phyloP scores from a whole-genome alignment of 2,797 vertebrate species.

The Pitangus sulphuratus region DNA sequence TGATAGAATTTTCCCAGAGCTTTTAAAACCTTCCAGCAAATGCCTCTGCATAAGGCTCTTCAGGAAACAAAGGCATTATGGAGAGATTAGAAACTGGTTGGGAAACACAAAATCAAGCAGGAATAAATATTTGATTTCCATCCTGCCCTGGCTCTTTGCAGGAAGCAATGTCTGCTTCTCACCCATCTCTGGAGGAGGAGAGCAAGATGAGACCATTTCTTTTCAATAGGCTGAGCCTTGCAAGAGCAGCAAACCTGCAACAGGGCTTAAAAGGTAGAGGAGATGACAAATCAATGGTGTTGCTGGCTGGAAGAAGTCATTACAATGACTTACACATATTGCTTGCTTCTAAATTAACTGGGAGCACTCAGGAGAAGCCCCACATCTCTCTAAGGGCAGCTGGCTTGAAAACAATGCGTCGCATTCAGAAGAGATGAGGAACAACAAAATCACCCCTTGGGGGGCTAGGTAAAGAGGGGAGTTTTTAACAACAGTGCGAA shows the following conservation, averaged over 20 bases:
- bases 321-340: not conserved
- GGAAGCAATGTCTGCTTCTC: not conserved
- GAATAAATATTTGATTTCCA: constrained; percentile 63
- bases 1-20: not conserved
- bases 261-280: not conserved
- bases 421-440: not conserved
- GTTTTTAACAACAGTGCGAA: fast-evolving
- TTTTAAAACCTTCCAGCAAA: constrained; percentile 18
- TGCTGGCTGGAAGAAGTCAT: constrained; percentile 28
- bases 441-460: not conserved
- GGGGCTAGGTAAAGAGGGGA: not conserved
- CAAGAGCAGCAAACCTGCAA: not conserved
- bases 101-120: constrained; percentile 8
- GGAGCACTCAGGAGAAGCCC: not conserved
- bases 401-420: not conserved
- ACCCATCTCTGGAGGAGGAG: not conserved
- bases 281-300: not conserved
- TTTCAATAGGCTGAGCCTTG: not conserved
- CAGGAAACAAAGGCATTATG: not conserved
- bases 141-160: not conserved
- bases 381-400: not conserved
- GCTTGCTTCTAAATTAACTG: constrained; percentile 41
- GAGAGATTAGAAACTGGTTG: not conserved
- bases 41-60: not conserved
- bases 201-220: not conserved